Percentiles rank a stretch among this genome's conserved stretches.
Evolutionary conservation across 2,113 vertebrate species (phyloP).

Genomic region (Sturnira hondurensis): DNA sequence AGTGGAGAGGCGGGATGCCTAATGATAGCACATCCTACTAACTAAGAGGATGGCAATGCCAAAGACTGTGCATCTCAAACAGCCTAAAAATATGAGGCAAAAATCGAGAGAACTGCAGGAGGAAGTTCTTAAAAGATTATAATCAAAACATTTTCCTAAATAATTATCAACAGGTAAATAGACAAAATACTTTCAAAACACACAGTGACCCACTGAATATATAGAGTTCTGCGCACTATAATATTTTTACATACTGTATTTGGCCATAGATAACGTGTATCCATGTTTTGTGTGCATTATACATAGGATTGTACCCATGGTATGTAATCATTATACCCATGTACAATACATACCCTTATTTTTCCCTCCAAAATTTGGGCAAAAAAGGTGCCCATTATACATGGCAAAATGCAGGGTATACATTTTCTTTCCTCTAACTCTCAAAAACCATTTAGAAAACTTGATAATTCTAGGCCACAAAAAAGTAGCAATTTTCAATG

Average conservation of each 20-base stretch:
- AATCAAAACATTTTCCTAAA: neutral
- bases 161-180: neutral
- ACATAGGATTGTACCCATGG: too few species aligned
- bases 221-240: neutral
- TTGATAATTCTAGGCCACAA: neutral
- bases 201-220: neutral
- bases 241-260: neutral
- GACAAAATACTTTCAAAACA: neutral
- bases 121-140: neutral
- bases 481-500: neutral
- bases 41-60: neutral
- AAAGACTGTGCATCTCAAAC: neutral
- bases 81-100: neutral
- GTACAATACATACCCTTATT: too few species aligned
- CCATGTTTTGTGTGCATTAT: too few species aligned
- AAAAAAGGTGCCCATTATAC: too few species aligned
- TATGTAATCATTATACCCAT: too few species aligned
- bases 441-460: neutral
- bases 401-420: too few species aligned
- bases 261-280: too few species aligned
- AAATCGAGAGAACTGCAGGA: neutral
- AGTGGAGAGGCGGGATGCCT: too few species aligned
- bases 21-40: neutral
- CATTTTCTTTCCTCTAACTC: neutral
- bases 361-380: too few species aligned